Evolutionary conservation across 2,113 vertebrate genomes (phyloP).

Genomic region (Oceanites oceanicus): DNA sequence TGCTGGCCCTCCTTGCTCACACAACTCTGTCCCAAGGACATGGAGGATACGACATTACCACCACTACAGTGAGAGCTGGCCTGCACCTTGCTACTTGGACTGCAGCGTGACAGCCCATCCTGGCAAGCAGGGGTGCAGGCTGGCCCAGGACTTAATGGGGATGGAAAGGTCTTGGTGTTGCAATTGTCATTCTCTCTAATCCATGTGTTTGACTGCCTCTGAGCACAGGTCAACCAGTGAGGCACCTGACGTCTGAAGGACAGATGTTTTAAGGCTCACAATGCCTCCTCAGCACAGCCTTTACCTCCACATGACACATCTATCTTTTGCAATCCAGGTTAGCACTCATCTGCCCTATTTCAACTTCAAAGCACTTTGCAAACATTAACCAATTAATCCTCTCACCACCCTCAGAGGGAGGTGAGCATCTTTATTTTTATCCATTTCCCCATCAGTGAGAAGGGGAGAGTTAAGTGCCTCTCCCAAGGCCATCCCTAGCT

Average conservation of each 20-base stretch:
- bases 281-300: neutral
- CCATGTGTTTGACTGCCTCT: neutral
- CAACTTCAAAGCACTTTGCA: slow-evolving; percentile 45
- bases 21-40: neutral
- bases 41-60: neutral
- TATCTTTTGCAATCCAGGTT: slow-evolving; percentile 10
- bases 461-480: slow-evolving; percentile 29
- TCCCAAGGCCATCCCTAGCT: neutral
- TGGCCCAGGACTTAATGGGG: neutral
- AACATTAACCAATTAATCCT: slow-evolving; percentile 57
- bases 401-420: neutral
- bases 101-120: accelerated
- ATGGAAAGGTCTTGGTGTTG: neutral
- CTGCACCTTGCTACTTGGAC: neutral
- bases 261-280: neutral
- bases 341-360: slow-evolving; percentile 18
- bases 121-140: neutral
- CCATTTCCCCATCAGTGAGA: neutral
- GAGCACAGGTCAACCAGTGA: neutral
- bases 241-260: neutral
- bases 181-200: neutral
- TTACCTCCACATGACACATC: slow-evolving; percentile 29
- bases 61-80: accelerated
- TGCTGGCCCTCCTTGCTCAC: neutral
- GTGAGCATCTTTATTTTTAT: slow-evolving; percentile 44